Percentiles rank a stretch among this genome's conserved stretches.
Evolutionary conservation across 2,113 vertebrate species (phyloP).

Genomic region (Dicentrarchus labrax): DNA sequence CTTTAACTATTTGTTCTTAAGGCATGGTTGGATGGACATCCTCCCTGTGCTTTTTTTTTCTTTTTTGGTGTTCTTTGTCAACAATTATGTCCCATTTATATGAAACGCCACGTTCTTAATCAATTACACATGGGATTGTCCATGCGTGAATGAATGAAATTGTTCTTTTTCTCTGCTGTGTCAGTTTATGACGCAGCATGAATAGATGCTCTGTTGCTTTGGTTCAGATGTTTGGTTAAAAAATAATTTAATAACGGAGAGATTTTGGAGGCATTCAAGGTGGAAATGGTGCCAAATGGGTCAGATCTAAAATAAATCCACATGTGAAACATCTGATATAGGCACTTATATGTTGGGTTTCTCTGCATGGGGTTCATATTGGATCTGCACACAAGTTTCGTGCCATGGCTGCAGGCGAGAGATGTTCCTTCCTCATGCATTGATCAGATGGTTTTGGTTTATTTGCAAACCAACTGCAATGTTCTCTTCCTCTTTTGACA

Average conservation of each 20-base stretch:
- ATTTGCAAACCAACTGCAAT: not conserved
- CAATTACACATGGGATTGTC: not conserved
- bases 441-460: slow-evolving; percentile 44
- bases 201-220: slow-evolving; percentile 56
- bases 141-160: slow-evolving; percentile 19
- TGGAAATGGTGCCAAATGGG: not conserved
- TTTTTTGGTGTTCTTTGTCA: not conserved
- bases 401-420: slow-evolving; percentile 52
- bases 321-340: slow-evolving; percentile 18
- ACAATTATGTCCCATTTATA: not conserved
- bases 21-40: not conserved
- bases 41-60: not conserved
- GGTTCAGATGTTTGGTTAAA: slow-evolving; percentile 35
- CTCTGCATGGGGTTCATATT: not conserved
- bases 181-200: slow-evolving; percentile 51
- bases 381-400: slow-evolving; percentile 19
- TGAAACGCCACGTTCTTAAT: not conserved
- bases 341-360: not conserved
- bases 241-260: slow-evolving; percentile 49
- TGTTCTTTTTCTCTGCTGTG: slow-evolving; percentile 3
- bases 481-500: slow-evolving; percentile 16
- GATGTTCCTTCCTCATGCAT: slow-evolving; percentile 46
- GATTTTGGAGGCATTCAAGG: slow-evolving; percentile 8
- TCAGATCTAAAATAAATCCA: slow-evolving; percentile 40
- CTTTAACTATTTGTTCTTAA: not conserved